A percentile compares a stretch with the other conserved stretches of the same genome.
Evolutionary conservation across 2,888 invertebrate genomes (phyloP).

Genomic region (Thumatha senex): DNA sequence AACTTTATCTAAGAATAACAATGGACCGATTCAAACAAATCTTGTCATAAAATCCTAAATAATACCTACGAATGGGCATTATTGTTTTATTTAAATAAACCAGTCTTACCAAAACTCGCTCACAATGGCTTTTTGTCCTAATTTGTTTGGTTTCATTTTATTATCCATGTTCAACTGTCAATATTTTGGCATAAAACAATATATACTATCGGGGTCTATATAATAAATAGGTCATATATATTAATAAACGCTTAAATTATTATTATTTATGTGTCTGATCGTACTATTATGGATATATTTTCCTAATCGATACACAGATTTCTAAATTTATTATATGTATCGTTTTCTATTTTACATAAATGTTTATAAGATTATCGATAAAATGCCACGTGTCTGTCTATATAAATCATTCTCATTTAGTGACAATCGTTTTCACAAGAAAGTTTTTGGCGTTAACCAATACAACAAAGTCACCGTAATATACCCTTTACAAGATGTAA

Average conservation of each 20-base stretch:
- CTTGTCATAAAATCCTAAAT: slow-evolving; percentile 11
- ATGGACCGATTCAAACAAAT: background rate
- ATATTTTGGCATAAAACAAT: slow-evolving; percentile 15
- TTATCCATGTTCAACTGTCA: slow-evolving; percentile 13
- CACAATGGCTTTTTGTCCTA: slow-evolving; percentile 23
- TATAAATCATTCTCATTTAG: background rate
- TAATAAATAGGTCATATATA: slow-evolving; percentile 5
- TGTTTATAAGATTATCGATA: background rate
- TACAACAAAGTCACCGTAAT: no score
- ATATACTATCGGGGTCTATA: slow-evolving; percentile 14
- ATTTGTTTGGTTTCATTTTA: slow-evolving; percentile 20
- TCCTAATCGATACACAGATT: slow-evolving; percentile 1
- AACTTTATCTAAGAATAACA: background rate
- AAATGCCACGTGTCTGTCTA: background rate
- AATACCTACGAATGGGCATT: slow-evolving; percentile 3
- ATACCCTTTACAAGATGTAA: no score
- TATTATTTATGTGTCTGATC: slow-evolving; percentile 34
- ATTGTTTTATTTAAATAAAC: slow-evolving; percentile 10
- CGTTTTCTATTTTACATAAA: slow-evolving; percentile 1
- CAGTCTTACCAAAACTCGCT: slow-evolving; percentile 13
- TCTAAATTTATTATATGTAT: background rate
- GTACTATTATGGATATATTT: slow-evolving; percentile 13
- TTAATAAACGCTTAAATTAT: slow-evolving; percentile 1
- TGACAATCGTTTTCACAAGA: background rate
- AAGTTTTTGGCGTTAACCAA: no score